phyloP scores from a whole-genome alignment of 2,888 invertebrate species.

The Scaptomyza polygonia region DNA sequence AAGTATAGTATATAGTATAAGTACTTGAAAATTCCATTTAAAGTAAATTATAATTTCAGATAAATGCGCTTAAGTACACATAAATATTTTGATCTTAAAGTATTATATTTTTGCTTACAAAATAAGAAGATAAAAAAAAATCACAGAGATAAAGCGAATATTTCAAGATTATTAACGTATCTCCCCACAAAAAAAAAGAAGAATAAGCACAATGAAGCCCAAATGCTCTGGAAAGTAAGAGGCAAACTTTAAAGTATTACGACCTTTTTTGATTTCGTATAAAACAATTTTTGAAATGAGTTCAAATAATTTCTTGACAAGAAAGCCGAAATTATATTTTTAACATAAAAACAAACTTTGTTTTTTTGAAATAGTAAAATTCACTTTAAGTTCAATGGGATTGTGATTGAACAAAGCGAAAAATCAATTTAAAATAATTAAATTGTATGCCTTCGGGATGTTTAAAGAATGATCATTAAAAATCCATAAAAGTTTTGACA shows the following conservation, averaged over 20 bases:
- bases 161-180: constrained; percentile 28
- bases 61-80: constrained; percentile 27
- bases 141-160: constrained; percentile 44
- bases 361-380: too few relatives aligned
- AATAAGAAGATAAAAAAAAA: constrained; percentile 54
- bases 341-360: too few relatives aligned
- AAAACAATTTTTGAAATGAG: not conserved
- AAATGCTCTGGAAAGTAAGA: constrained; percentile 13
- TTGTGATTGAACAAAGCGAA: constrained; percentile 17
- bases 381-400: too few relatives aligned
- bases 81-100: constrained; percentile 44
- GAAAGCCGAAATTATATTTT: too few relatives aligned
- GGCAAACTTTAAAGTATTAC: not conserved
- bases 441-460: constrained; percentile 44
- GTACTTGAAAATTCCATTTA: not conserved
- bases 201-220: constrained; percentile 8
- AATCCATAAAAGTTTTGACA: constrained; percentile 67
- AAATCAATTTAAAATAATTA: constrained; percentile 35
- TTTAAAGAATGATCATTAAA: constrained; percentile 55
- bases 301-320: too few relatives aligned
- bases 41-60: not conserved
- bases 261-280: not conserved
- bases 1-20: too few relatives aligned
- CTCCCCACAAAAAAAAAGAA: constrained; percentile 29
- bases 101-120: constrained; percentile 52